phyloP scores from a whole-genome alignment of 1,140 invertebrate species.

The Lethocerus indicus region DNA sequence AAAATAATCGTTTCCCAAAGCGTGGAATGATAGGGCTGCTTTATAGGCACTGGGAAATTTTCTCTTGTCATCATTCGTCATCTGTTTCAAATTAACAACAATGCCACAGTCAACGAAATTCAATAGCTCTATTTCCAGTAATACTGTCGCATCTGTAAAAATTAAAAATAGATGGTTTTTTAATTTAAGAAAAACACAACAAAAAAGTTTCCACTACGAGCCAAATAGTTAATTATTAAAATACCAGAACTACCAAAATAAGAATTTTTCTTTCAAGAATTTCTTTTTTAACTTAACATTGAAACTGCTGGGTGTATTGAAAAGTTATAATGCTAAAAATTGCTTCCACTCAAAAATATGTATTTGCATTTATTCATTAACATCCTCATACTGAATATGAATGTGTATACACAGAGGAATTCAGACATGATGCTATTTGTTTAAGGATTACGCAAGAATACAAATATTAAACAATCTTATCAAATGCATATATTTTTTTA shows the following conservation, averaged over 20 bases:
- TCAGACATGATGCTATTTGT: too few relatives aligned
- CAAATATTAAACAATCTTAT: too few relatives aligned
- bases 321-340: too few relatives aligned
- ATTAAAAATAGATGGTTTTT: background rate
- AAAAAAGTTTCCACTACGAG: too few relatives aligned
- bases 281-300: background rate
- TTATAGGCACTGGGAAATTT: background rate
- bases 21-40: conserved; percentile 3
- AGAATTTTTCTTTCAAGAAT: background rate
- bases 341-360: too few relatives aligned
- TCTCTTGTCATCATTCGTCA: background rate
- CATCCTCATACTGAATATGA: too few relatives aligned
- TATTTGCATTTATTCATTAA: too few relatives aligned
- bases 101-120: conserved; percentile 1
- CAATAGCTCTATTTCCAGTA: conserved; percentile 5
- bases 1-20: conserved; percentile 2
- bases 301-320: background rate
- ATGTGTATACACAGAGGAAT: too few relatives aligned
- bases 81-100: background rate
- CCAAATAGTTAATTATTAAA: background rate
- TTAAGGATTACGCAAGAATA: too few relatives aligned
- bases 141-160: background rate
- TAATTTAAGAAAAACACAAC: background rate
- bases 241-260: background rate
- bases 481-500: too few relatives aligned